Base-by-base conservation (phyloP, 2,888 invertebrate species). In the Bembecia ichneumoniformis region DNA sequence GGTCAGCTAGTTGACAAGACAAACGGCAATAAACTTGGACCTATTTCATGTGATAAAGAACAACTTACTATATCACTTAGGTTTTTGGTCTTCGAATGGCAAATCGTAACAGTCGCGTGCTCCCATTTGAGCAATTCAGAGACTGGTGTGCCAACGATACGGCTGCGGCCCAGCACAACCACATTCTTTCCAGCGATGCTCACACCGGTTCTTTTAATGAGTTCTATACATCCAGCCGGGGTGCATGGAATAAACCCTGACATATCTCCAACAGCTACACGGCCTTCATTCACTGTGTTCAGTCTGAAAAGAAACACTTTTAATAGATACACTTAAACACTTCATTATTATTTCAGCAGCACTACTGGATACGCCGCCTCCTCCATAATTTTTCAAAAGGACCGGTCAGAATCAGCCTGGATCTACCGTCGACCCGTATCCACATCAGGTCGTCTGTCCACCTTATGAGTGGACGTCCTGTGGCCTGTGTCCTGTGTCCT, bases 121-220 rank as follows among this genome's bases (percentile, higher is more conserved):
- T 96, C 92, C 98, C 98, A 99, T 76, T 97, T 96, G 36, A 99
- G 90, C 34, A 99, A 88, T 77, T 98, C 97, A 0, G 98, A 91
- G 55, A 94, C 95, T 0, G 99, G 99, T 0, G 97, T 96, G 44
- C 99, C 99, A 1, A 99, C 98, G 69, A 99, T 99, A 82, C 98
- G 97, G 75, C 98, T 98, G 59, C 99, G 90, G 0, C 99, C 99
- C 43, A 99, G 76, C 14, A 99, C 98, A 3, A 99, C 98, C 2
- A 96, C 98, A 55, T 90, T 90, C 52, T 94, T 92, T 3, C 98
- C 98, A 43, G 91, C 90, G 48, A 98, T 93, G 57, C 89, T 62
- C 0, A 93, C 89, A 1, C 95, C 96, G 46, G 92, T 91, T 55
- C 92, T 90, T 74, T 94, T 94, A 60, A 97, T 96, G 5, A 98